Evolutionary conservation across 2,888 invertebrate genomes (phyloP).

Genomic region (Agriopis leucophaearia): DNA sequence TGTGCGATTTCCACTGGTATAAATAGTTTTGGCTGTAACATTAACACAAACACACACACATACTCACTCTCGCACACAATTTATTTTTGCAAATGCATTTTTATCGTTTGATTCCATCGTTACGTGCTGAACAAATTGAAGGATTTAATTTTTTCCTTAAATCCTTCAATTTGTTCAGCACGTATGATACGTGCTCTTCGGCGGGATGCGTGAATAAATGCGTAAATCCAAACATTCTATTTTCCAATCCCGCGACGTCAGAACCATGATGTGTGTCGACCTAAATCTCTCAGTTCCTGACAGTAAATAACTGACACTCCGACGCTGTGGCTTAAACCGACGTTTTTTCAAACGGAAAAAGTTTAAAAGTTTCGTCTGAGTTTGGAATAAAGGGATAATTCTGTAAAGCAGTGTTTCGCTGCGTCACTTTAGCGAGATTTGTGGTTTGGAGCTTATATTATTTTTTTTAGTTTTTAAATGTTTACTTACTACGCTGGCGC

Average conservation of each 20-base stretch:
- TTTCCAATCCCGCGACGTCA: conserved; percentile 16
- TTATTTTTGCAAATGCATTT: too few relatives aligned
- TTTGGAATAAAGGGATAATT: conserved; percentile 4
- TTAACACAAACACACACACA: too few relatives aligned
- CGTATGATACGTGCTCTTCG: conserved; percentile 13
- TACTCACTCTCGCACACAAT: too few relatives aligned
- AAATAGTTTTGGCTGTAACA: too few relatives aligned
- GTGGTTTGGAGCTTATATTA: neutral
- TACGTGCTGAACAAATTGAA: too few relatives aligned
- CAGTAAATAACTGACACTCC: conserved; percentile 25
- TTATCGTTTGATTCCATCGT: too few relatives aligned
- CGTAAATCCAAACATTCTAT: conserved; percentile 29
- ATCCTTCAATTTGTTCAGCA: conserved; percentile 1
- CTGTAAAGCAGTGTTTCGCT: neutral
- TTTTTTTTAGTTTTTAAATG: neutral
- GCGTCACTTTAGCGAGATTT: neutral
- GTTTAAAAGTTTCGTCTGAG: conserved; percentile 7
- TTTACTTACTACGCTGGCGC: too few relatives aligned
- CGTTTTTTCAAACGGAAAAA: conserved; percentile 8
- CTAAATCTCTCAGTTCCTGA: conserved; percentile 25
- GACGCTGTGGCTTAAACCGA: conserved; percentile 17
- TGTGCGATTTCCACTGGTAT: too few relatives aligned
- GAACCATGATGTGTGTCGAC: conserved; percentile 27
- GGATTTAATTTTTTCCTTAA: neutral
- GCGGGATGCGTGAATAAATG: conserved; percentile 2